Evolutionary conservation across 2,888 invertebrate genomes (phyloP).

Genomic region (Ditula angustiorana): DNA sequence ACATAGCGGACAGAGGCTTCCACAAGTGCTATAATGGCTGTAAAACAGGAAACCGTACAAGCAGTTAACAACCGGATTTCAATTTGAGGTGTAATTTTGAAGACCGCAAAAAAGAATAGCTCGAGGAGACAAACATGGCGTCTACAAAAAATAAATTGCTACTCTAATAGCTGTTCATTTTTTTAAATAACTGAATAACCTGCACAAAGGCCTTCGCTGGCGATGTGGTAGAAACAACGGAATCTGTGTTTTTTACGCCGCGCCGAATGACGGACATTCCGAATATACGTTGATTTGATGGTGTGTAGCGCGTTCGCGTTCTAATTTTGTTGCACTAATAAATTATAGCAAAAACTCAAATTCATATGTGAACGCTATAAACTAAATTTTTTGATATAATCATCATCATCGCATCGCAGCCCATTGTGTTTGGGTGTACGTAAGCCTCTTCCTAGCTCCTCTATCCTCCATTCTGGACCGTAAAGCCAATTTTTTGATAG

Average conservation of each 20-base stretch:
- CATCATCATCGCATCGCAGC: too few species aligned
- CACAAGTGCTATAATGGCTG: slow-evolving; percentile 14
- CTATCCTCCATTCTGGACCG: too few species aligned
- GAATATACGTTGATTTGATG: neutral
- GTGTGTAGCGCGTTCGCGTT: neutral
- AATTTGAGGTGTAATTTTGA: slow-evolving; percentile 52
- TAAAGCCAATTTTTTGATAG: too few species aligned
- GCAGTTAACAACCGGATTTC: slow-evolving; percentile 53
- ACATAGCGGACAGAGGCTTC: neutral
- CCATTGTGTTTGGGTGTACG: too few species aligned
- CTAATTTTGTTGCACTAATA: neutral
- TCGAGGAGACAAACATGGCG: slow-evolving; percentile 47
- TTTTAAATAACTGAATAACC: slow-evolving; percentile 41
- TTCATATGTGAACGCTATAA: neutral
- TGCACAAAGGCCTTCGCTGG: slow-evolving; percentile 46
- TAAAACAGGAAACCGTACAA: slow-evolving; percentile 29
- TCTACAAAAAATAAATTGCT: slow-evolving; percentile 55
- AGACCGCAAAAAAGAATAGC: slow-evolving; percentile 50
- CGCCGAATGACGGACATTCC: neutral
- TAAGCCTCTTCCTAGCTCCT: too few species aligned
- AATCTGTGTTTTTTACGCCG: slow-evolving; percentile 16
- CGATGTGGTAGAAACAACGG: slow-evolving; percentile 34
- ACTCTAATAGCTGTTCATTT: slow-evolving; percentile 49
- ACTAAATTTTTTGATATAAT: neutral
- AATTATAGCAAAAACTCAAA: neutral